Percentiles rank a stretch among this genome's conserved stretches.
These are phyloP conservation scores for Merluccius polli DNA, from an alignment of 2,797 vertebrate genomes.

Conservation along the genomic window DNA sequence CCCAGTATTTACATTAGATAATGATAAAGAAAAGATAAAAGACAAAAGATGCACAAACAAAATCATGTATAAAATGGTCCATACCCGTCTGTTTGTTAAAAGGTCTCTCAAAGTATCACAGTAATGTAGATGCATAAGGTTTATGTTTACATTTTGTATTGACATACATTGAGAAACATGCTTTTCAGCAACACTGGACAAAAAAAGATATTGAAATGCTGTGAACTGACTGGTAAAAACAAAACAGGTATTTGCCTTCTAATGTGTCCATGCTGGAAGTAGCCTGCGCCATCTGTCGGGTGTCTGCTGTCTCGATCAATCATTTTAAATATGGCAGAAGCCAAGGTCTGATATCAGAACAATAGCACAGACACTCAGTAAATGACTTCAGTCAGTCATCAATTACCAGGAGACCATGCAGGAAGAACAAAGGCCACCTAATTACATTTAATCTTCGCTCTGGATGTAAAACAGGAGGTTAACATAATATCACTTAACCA, in stretches of 20 bases:
- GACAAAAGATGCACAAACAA: background rate
- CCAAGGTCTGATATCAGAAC: slow-evolving; percentile 50
- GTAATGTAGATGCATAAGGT: background rate
- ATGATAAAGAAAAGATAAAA: background rate
- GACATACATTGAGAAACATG: background rate
- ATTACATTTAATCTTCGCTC: slow-evolving; percentile 75
- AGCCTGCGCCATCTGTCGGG: slow-evolving; percentile 27
- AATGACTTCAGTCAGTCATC: slow-evolving; percentile 68
- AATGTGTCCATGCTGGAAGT: slow-evolving; percentile 38
- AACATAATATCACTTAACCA: slow-evolving; percentile 80
- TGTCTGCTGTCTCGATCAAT: slow-evolving; percentile 46
- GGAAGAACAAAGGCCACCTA: slow-evolving; percentile 70
- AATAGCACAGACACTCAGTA: slow-evolving; percentile 50
- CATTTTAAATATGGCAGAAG: slow-evolving; percentile 46
- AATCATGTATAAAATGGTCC: background rate
- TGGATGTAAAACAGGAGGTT: slow-evolving; percentile 79
- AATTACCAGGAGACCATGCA: slow-evolving; percentile 61
- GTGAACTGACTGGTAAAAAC: slow-evolving; percentile 42
- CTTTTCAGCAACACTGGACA: slow-evolving; percentile 25
- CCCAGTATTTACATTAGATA: background rate
- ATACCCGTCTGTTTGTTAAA: background rate
- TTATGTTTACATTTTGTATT: background rate
- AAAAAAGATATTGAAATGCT: slow-evolving; percentile 32
- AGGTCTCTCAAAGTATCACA: background rate
- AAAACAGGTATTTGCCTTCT: slow-evolving; percentile 30